phyloP scores from a whole-genome alignment of 2,888 invertebrate genomes.

The Troides helena region DNA sequence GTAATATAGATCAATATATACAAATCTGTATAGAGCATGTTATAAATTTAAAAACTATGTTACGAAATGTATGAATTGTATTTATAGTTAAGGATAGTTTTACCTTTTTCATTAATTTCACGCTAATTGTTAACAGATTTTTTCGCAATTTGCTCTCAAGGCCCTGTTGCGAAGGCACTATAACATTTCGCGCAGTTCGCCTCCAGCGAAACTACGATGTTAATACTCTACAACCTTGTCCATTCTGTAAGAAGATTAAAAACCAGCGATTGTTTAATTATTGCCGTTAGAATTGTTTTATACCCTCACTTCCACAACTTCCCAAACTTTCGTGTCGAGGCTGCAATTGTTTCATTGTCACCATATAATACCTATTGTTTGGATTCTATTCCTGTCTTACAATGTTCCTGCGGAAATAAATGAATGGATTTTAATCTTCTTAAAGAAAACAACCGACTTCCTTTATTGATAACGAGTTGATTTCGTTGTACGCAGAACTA shows the following conservation, averaged over 20 bases:
- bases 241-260: not conserved
- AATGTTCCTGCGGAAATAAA: constrained; percentile 1
- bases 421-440: constrained; percentile 9
- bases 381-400: constrained; percentile 1
- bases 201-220: not conserved
- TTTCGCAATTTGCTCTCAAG: not conserved
- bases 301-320: not conserved
- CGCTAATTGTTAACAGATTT: not conserved
- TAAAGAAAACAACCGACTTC: not conserved
- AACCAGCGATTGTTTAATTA: not conserved
- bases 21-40: too few relatives aligned
- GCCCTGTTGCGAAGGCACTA: not conserved
- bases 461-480: not conserved
- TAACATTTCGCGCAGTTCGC: not conserved
- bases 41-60: too few relatives aligned
- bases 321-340: constrained; percentile 2
- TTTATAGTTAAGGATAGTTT: not conserved
- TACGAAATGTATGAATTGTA: not conserved
- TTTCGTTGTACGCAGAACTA: not conserved
- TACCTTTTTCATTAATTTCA: not conserved
- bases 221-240: not conserved
- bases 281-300: not conserved
- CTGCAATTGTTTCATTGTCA: constrained; percentile 3
- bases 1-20: too few relatives aligned
- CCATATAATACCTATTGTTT: constrained; percentile 12